Percentiles rank a stretch among this genome's conserved stretches.
These are phyloP conservation scores for Polia nebulosa DNA, from an alignment of 2,888 invertebrate species.

Conservation along the genomic window DNA sequence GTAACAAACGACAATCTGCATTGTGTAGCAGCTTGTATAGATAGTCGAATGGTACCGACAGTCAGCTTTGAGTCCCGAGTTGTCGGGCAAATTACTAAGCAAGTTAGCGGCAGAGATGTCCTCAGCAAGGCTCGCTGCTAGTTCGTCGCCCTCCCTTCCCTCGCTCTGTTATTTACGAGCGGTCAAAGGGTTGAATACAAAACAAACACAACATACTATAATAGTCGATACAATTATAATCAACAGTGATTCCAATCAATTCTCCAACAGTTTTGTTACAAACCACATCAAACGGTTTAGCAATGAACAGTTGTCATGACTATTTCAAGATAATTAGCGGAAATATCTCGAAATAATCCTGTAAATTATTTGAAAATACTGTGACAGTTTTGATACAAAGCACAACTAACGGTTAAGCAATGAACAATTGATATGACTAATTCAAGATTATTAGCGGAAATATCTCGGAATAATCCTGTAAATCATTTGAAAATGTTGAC, in stretches of 20 bases:
- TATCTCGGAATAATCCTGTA: neutral
- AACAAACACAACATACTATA: neutral
- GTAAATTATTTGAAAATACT: neutral
- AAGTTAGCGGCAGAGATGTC: slow-evolving; percentile 28
- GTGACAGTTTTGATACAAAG: neutral
- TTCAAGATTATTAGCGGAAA: too few species aligned
- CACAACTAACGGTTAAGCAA: neutral
- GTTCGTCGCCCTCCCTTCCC: neutral
- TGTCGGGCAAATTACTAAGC: slow-evolving; percentile 24
- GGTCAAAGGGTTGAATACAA: slow-evolving; percentile 12
- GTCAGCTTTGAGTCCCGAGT: slow-evolving; percentile 3
- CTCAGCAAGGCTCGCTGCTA: slow-evolving; percentile 1
- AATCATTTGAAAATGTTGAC: neutral
- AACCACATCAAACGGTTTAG: neutral
- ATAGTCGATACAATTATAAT: neutral
- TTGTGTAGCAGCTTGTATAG: neutral
- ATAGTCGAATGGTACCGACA: slow-evolving; percentile 2
- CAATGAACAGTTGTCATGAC: neutral
- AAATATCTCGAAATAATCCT: neutral
- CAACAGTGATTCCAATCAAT: neutral
- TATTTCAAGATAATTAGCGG: neutral
- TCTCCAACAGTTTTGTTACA: neutral
- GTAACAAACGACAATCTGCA: slow-evolving; percentile 12
- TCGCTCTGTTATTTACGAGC: slow-evolving; percentile 13
- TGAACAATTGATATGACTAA: neutral